Conservation (phyloP, 2,113 vertebrate genomes). For the Caloenas nicobarica region DNA sequence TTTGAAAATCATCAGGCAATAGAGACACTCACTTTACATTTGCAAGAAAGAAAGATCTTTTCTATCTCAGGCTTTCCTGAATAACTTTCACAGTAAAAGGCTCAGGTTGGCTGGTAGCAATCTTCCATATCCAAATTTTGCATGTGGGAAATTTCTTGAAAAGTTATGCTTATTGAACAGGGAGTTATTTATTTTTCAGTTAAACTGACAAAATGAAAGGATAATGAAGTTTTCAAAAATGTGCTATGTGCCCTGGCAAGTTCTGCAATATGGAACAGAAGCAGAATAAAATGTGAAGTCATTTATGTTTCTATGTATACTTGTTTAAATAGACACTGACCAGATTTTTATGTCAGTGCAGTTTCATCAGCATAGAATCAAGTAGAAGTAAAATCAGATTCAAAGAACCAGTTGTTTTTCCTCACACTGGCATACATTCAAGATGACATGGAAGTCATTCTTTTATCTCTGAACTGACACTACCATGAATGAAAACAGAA, state of each 20-base stretch:
- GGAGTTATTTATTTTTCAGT: background rate
- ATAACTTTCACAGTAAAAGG: background rate
- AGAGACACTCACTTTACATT: background rate
- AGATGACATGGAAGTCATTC: background rate
- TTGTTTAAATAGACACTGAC: background rate
- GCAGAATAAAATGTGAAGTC: background rate
- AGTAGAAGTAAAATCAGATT: background rate
- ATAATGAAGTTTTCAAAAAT: slow-evolving; percentile 3
- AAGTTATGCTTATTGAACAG: background rate
- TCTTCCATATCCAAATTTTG: background rate
- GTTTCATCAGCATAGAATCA: background rate
- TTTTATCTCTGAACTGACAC: slow-evolving; percentile 1
- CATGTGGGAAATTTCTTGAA: background rate
- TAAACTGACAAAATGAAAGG: background rate
- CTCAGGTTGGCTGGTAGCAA: background rate
- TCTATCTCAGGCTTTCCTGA: background rate
- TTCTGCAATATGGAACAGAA: background rate
- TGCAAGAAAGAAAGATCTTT: background rate
- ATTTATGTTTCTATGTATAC: background rate
- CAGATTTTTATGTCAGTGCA: background rate
- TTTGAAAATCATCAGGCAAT: background rate
- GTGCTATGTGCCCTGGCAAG: background rate
- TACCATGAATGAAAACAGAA: background rate
- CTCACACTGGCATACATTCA: background rate
- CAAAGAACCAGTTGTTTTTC: background rate